A percentile compares a stretch with the other conserved stretches of the same genome.
Evolutionary conservation across 2,888 invertebrate species (phyloP).

Genomic region (Nephrotoma appendiculata): DNA sequence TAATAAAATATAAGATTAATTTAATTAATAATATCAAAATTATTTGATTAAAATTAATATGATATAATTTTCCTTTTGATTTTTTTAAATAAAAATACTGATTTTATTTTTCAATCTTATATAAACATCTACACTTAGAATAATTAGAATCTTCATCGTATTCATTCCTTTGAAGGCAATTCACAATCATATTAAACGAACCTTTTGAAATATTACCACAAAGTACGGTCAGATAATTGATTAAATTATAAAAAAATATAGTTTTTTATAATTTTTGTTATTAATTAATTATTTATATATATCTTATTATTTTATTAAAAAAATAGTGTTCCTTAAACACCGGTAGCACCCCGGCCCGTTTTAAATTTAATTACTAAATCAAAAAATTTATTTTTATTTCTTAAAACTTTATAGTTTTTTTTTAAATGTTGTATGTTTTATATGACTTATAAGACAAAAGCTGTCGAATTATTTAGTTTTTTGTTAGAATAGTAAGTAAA

Average conservation of each 20-base stretch:
- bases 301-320: background rate
- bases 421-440: background rate
- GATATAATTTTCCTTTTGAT: background rate
- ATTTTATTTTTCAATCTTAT: background rate
- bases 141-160: background rate
- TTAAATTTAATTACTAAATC: background rate
- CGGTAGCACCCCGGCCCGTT: conserved; percentile 5
- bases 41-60: background rate
- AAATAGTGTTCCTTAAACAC: background rate
- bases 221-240: background rate
- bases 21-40: background rate
- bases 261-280: background rate
- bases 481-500: background rate
- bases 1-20: background rate
- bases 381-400: background rate
- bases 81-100: background rate
- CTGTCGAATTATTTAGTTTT: background rate
- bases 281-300: background rate
- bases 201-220: conserved; percentile 3
- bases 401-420: background rate
- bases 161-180: background rate
- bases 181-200: background rate
- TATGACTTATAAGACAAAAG: background rate
- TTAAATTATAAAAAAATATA: background rate
- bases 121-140: background rate